phyloP scores from a whole-genome alignment of 1,140 invertebrate species.

The Luehdorfia chinensis region DNA sequence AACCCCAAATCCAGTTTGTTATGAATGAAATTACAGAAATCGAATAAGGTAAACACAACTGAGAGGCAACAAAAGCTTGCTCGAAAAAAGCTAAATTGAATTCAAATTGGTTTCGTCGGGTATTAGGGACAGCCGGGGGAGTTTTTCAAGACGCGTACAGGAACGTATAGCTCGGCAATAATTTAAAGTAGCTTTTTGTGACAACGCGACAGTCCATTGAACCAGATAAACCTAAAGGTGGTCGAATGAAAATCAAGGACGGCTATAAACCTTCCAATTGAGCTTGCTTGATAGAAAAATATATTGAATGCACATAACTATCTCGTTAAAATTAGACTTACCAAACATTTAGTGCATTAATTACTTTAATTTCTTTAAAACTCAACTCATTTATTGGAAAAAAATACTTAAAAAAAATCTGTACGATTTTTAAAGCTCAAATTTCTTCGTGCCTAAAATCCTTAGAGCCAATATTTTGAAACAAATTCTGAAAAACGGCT shows the following conservation, averaged over 20 bases:
- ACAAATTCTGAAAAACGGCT: too few species aligned
- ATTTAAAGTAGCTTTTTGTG: conserved; percentile 68
- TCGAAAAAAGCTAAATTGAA: conserved; percentile 75
- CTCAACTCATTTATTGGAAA: too few species aligned
- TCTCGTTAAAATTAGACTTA: too few species aligned
- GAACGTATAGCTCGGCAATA: conserved; percentile 53
- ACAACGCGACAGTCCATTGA: conserved; percentile 43
- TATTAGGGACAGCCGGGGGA: conserved; percentile 72
- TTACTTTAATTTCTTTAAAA: too few species aligned
- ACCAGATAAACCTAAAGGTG: conserved; percentile 46
- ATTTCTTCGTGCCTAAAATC: too few species aligned
- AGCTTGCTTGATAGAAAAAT: conserved; percentile 11
- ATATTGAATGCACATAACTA: too few species aligned
- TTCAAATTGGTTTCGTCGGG: conserved; percentile 75
- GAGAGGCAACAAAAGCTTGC: conserved; percentile 75
- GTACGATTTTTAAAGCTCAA: too few species aligned
- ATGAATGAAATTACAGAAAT: conserved; percentile 78
- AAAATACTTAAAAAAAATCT: too few species aligned
- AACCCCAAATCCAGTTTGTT: conserved; percentile 76
- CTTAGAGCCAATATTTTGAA: too few species aligned
- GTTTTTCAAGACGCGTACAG: conserved; percentile 53
- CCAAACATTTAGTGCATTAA: too few species aligned
- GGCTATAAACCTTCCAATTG: conserved; percentile 18
- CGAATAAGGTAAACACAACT: conserved; percentile 77
- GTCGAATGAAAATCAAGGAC: conserved; percentile 49